A percentile compares a stretch with the other conserved stretches of the same genome.
These are phyloP conservation scores for Marasmarcha lunaedactyla DNA, from an alignment of 2,888 invertebrate species.

Conservation along the genomic window DNA sequence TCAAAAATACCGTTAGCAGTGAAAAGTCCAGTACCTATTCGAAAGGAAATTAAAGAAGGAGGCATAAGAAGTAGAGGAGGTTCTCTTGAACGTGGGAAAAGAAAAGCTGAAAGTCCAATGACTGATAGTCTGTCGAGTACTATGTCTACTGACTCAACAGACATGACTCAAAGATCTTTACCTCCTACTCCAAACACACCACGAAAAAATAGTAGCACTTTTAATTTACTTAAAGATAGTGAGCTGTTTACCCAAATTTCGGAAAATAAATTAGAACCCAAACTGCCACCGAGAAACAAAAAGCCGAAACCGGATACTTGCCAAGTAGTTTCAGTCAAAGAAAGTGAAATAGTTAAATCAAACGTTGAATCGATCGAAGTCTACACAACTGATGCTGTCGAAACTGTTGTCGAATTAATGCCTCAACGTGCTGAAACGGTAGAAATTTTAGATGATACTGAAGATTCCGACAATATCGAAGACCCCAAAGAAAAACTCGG, in stretches of 20 bases:
- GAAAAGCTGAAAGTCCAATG: slow-evolving; percentile 21
- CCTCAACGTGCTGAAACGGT: slow-evolving; percentile 32
- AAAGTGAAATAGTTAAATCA: slow-evolving; percentile 76
- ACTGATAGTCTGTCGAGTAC: slow-evolving; percentile 20
- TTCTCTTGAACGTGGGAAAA: slow-evolving; percentile 29
- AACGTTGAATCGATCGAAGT: slow-evolving; percentile 63
- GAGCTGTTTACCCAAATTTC: slow-evolving; percentile 78
- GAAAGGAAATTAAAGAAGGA: slow-evolving; percentile 37
- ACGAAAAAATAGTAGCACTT: slow-evolving; percentile 67
- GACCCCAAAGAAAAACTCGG: slow-evolving; percentile 17
- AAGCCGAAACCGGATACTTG: slow-evolving; percentile 33
- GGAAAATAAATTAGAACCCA: slow-evolving; percentile 34
- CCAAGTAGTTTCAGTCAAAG: slow-evolving; percentile 76
- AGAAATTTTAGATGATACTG: slow-evolving; percentile 65
- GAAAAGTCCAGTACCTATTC: slow-evolving; percentile 48
- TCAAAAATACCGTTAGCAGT: slow-evolving; percentile 56
- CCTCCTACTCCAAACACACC: slow-evolving; percentile 44
- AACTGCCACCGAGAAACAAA: slow-evolving; percentile 15
- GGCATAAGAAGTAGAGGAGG: slow-evolving; percentile 31
- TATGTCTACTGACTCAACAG: slow-evolving; percentile 27
- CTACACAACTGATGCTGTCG: slow-evolving; percentile 44
- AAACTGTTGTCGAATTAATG: background rate
- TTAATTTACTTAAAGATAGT: slow-evolving; percentile 75
- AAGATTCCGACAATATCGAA: slow-evolving; percentile 36
- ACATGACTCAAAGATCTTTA: slow-evolving; percentile 21